Conservation (phyloP, 2,888 invertebrate species). For the Panopea generosa region DNA sequence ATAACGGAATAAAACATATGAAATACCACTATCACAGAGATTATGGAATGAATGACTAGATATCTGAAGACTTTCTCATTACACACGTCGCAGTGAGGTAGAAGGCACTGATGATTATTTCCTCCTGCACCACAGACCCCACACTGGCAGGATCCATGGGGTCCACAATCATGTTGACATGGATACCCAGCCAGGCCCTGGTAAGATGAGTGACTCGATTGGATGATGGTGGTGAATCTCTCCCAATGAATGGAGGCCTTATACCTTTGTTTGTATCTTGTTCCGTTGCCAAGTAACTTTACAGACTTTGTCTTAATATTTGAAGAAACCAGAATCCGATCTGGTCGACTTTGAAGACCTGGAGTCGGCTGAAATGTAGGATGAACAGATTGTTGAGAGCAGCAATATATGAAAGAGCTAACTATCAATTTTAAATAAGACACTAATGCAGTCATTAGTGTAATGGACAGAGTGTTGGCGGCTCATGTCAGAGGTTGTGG, state of each 20-base stretch:
- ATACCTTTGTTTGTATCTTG: conserved; percentile 67
- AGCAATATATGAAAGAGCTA: no score
- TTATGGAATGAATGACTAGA: conserved; percentile 49
- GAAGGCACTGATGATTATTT: conserved; percentile 67
- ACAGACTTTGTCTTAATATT: conserved; percentile 54
- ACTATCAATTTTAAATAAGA: no score
- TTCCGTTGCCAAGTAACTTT: conserved; percentile 69
- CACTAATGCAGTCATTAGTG: no score
- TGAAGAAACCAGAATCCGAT: conserved; percentile 74
- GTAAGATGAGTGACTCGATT: conserved; percentile 63
- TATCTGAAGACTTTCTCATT: conserved; percentile 50
- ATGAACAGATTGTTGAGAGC: conserved; percentile 4
- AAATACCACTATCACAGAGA: conserved; percentile 51
- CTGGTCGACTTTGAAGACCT: conserved; percentile 80
- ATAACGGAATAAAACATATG: conserved; percentile 72
- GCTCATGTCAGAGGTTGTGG: no score
- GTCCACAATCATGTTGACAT: conserved; percentile 82
- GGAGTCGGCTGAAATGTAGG: conserved; percentile 75
- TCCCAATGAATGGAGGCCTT: conserved; percentile 65
- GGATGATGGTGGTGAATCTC: conserved; percentile 66
- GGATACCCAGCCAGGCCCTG: conserved; percentile 72
- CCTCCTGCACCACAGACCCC: conserved; percentile 78
- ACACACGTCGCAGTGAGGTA: conserved; percentile 78
- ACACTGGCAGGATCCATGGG: conserved; percentile 80
- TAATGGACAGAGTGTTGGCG: no score